A percentile compares a stretch with the other conserved stretches of the same genome.
Conservation (phyloP, 2,888 invertebrate species). For the Vanessa cardui region DNA sequence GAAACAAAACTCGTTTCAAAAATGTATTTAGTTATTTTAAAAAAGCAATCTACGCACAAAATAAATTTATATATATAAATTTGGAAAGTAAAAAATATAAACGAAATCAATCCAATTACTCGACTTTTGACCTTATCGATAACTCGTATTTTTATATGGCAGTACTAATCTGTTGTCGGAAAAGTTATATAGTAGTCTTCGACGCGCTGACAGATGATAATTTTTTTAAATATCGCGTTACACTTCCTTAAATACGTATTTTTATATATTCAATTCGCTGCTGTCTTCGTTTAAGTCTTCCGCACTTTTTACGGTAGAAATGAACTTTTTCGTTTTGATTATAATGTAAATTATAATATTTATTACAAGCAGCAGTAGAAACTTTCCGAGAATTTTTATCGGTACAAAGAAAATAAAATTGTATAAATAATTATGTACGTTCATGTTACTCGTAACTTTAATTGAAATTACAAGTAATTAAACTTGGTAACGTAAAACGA, state of each 20-base stretch:
- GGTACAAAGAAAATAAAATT: not conserved
- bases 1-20: too few species aligned
- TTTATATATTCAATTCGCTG: not conserved
- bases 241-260: slow-evolving; percentile 6
- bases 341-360: slow-evolving; percentile 9
- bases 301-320: slow-evolving; percentile 1
- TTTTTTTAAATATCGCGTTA: slow-evolving; percentile 14
- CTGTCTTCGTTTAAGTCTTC: not conserved
- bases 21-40: not conserved
- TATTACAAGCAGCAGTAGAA: not conserved
- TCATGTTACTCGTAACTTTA: not conserved
- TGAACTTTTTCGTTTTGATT: slow-evolving; percentile 1
- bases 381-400: slow-evolving; percentile 1
- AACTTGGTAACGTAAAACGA: not conserved
- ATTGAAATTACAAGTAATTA: not conserved
- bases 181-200: slow-evolving; percentile 6
- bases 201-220: slow-evolving; percentile 8
- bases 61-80: not conserved
- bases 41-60: not conserved
- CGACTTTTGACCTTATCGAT: not conserved
- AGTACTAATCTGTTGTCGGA: slow-evolving; percentile 2
- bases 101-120: not conserved
- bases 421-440: slow-evolving; percentile 4
- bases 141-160: slow-evolving; percentile 1
- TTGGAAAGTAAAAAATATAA: not conserved